Base-by-base conservation (phyloP, 2,888 invertebrate species). In the Ephialtes manifestator region DNA sequence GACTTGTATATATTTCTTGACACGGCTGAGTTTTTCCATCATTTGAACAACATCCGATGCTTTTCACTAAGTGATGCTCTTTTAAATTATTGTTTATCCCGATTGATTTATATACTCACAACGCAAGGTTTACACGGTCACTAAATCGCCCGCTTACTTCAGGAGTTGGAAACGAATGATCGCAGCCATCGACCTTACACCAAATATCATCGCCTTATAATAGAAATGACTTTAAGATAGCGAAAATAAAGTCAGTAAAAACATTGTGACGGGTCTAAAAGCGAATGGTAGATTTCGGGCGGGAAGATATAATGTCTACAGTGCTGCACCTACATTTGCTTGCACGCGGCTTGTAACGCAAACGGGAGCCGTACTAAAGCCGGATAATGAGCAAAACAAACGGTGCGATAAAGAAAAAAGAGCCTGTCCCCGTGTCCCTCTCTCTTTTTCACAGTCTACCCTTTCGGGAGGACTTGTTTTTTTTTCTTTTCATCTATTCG, bases 321-420 rank as follows among this genome's bases (percentile, higher is more conserved):
- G 31, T 35, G 63, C 15, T 15, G 63, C 8, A 15, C 63, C 63
- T 35, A 35, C n/a, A n/a, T 63, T 31, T 35, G 20, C 20, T 4
- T 43, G 20, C 20, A 13, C 11, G 65, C 65, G 43, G 65, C 18
- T 24, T 20, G 43, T 46, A 67, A 46, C 20, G n/a, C 20, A 43
- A 67, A 55, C 18, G 58, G 65, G 35, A 53, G 46, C 20, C 79
- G 58, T 71, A 39, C 75, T 65, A 48, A 60, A 39, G 51, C 3
- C 28, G 86, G 85, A 87, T 88, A 89, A 89, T 86, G 90, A 90
- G 88, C 87, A 87, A 89, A 90, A 89, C 89, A 87, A 90, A 88
- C 87, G 86, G 65, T 72, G 81, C 71, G 70, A 82, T 20, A 31
- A 78, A 60, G 18, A 53, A 28, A 53, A 72, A 78, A 78, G 83